A percentile compares a stretch with the other conserved stretches of the same genome.
phyloP scores from a whole-genome alignment of 2,888 invertebrate genomes.

The Acrobasis consociella region DNA sequence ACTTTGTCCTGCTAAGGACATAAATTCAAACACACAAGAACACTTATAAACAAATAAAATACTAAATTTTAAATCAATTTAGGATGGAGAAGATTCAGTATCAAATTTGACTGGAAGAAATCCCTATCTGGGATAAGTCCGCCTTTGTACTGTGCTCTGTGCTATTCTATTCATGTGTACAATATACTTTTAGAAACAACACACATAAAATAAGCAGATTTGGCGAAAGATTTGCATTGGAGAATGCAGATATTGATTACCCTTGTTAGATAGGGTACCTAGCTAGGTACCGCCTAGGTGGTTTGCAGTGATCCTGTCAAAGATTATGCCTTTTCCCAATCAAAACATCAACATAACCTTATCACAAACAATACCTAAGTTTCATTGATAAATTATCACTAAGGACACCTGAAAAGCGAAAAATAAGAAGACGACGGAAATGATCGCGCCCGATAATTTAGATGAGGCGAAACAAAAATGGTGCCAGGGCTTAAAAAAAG shows the following conservation, averaged over 20 bases:
- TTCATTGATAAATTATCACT: background rate
- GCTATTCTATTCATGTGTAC: no score
- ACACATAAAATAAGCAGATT: background rate
- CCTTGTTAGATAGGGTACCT: background rate
- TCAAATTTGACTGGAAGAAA: no score
- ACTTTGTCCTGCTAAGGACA: no score
- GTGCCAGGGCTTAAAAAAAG: slow-evolving; percentile 65
- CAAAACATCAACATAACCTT: slow-evolving; percentile 83
- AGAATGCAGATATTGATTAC: background rate
- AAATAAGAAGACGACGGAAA: slow-evolving; percentile 17
- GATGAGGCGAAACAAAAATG: slow-evolving; percentile 71
- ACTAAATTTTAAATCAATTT: no score
- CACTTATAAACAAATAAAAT: no score
- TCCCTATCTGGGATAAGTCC: no score
- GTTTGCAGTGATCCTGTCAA: slow-evolving; percentile 33
- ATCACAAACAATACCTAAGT: slow-evolving; percentile 30
- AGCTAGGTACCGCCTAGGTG: background rate
- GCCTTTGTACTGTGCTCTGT: no score
- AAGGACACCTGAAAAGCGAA: background rate
- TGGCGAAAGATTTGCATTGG: background rate
- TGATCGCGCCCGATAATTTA: slow-evolving; percentile 48
- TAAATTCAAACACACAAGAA: no score
- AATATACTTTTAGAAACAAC: no score
- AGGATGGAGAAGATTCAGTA: no score
- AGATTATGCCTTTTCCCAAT: slow-evolving; percentile 49